Evolutionary conservation across 1,140 invertebrate genomes (phyloP).

Genomic region (Megalonaias nervosa): DNA sequence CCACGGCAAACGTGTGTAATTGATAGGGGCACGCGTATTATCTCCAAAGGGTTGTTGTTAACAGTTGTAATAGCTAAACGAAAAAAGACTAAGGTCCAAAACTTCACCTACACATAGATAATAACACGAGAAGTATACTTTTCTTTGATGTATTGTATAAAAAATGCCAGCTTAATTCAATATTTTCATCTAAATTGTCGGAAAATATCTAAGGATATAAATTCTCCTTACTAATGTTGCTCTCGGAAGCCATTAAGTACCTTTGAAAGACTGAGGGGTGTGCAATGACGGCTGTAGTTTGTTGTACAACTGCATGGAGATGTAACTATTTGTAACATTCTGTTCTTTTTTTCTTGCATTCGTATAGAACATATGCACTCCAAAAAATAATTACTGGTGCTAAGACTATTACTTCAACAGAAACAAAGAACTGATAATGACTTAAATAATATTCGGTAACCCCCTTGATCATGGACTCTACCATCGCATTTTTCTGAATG

Average conservation of each 20-base stretch:
- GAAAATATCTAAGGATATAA: constrained; percentile 38
- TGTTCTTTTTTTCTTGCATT: not conserved
- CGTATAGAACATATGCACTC: not conserved
- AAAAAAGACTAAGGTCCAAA: not conserved
- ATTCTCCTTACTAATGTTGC: constrained; percentile 48
- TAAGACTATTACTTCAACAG: no score
- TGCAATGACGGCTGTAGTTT: not conserved
- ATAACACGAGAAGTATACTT: not conserved
- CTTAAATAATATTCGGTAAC: no score
- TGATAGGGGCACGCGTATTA: constrained; percentile 52
- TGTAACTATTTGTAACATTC: not conserved
- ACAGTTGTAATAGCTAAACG: not conserved
- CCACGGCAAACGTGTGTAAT: constrained; percentile 51
- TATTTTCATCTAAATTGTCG: constrained; percentile 4
- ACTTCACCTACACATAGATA: not conserved
- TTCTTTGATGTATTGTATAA: constrained; percentile 13
- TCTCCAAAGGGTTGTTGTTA: constrained; percentile 33
- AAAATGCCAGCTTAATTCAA: not conserved
- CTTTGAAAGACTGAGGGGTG: constrained; percentile 6
- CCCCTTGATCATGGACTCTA: constrained; percentile 31
- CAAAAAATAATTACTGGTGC: not conserved
- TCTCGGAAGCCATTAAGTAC: constrained; percentile 40
- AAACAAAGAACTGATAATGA: no score
- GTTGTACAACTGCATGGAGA: not conserved
- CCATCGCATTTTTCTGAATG: constrained; percentile 51